Percentiles rank a stretch among this genome's conserved stretches.
Evolutionary conservation across 2,888 invertebrate species (phyloP).

Genomic region (Tipula unca): DNA sequence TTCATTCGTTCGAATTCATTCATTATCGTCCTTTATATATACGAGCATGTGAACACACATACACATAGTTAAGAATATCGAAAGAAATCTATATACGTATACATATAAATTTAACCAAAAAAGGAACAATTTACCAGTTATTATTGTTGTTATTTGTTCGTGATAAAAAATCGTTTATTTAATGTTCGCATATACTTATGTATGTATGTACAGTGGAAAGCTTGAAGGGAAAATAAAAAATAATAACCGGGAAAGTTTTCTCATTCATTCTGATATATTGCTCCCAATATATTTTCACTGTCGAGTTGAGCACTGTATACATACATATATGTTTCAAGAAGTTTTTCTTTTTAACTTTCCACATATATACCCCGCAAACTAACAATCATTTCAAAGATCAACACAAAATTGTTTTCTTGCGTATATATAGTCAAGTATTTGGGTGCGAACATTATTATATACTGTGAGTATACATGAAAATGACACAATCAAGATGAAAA

Average conservation of each 20-base stretch:
- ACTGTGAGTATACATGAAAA: not conserved
- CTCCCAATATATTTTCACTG: not conserved
- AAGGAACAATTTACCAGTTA: not conserved
- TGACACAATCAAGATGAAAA: not conserved
- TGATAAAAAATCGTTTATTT: slow-evolving; percentile 8
- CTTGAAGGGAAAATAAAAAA: not conserved
- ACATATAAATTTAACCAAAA: not conserved
- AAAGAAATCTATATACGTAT: not conserved
- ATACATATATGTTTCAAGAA: not conserved
- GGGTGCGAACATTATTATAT: not conserved
- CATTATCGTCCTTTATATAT: not conserved
- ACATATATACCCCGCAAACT: not conserved
- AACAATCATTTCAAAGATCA: not conserved
- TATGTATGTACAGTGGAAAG: not conserved
- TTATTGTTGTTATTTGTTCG: not conserved
- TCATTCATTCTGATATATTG: not conserved
- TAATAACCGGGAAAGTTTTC: not conserved
- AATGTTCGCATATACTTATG: not conserved
- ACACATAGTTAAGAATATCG: not conserved
- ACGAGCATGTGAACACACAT: not conserved
- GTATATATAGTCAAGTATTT: not conserved
- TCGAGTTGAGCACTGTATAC: not conserved
- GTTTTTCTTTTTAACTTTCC: not conserved
- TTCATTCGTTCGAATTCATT: not conserved
- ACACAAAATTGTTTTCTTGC: not conserved